Evolutionary conservation across 2,888 invertebrate species (phyloP), one percentile per base, ranked within the genome.

Genomic region (Drosophila glabriapex): DNA sequence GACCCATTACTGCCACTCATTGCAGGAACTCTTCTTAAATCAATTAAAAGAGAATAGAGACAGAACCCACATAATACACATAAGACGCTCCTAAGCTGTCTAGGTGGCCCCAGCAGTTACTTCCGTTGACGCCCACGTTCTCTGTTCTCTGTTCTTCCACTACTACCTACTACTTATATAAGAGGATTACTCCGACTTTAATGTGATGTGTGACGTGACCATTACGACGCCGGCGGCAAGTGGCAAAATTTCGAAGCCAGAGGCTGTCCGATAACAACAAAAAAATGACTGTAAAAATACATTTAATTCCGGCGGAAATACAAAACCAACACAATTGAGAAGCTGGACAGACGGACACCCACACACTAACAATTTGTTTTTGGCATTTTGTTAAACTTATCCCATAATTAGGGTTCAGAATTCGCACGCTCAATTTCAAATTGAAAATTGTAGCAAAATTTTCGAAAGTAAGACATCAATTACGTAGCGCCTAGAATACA

Each of bases 401-500:
- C 89, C 79, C 73, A 68, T 90, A 90, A 87, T 90, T 89, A 90
- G 84, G 87, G 87, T 90, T 56, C 77, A 54, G 63, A 87, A 90
- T 90, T 88, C 91, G 88, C 91, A 90, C 91, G 91, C 89, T 89
- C 90, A 90, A 89, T 84, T 86, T 90, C 74, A 76, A 90, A 90
- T 89, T 85, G 82, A 80, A 85, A 86, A 85, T 83, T 88, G 90
- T 81, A 79, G 83, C 89, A 76, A 68, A 66, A 61, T 66, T 49
- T 49, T n/a, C 9, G 41, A 53, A 71, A 89, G 72, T 75, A 83
- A 86, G 81, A 85, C 85, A 88, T 86, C 79, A 86, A 90, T 89
- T 89, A 84, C 53, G 10, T 37, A 54, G 29, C 22, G 31, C 33
- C 12, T 22, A 22, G 46, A 60, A 67, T 35, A 49, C 55, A 41